Base-by-base conservation (phyloP, 2,888 invertebrate species). In the Eurytoma adleriae region DNA sequence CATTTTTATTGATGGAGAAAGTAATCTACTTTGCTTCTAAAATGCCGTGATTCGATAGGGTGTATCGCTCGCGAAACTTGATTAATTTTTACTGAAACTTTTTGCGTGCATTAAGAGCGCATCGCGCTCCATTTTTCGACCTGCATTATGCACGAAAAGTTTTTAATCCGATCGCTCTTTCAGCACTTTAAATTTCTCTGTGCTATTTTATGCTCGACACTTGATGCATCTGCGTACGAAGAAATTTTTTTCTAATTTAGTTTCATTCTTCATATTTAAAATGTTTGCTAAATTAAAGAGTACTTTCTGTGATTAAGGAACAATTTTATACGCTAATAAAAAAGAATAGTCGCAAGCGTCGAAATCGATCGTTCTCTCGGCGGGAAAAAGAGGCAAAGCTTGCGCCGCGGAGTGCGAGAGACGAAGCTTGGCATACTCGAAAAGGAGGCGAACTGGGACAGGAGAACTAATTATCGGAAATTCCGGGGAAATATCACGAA, bases 401-500 rank as follows among this genome's bases (percentile, higher is more conserved):
- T n/a, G 30, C 5, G 14, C 20, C 0, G 52, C 7, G 50, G 10
- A 7, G n/a, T 52, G 16, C 27, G 68, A 61, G 27, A 67, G 59
- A 76, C 64, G 77, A 77, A 70, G 71, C 71, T 54, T 40, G 54
- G 64, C 27, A 27, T 24, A 66, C 57, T 78, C 70, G 50, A 76
- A 69, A 40, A 14, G 68, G 76, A 69, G 69, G 20, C 52, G 40
- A 78, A 78, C 78, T 66, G 56, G 78, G 71, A 71, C 78, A 77
- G 64, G 72, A 52, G 73, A 78, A 73, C 78, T 78, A 78, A 78
- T 78, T 78, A 78, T 78, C 68, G 78, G 73, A 78, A 73, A 78
- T 78, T 78, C 78, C 73, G 13, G 3, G 18, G 18, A 18, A 78
- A 78, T 78, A 78, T 78, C 77, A 57, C 40, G 18, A n/a, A 56